Base-by-base conservation (phyloP, 2,797 vertebrate species). In the Sebastes melanostomus region DNA sequence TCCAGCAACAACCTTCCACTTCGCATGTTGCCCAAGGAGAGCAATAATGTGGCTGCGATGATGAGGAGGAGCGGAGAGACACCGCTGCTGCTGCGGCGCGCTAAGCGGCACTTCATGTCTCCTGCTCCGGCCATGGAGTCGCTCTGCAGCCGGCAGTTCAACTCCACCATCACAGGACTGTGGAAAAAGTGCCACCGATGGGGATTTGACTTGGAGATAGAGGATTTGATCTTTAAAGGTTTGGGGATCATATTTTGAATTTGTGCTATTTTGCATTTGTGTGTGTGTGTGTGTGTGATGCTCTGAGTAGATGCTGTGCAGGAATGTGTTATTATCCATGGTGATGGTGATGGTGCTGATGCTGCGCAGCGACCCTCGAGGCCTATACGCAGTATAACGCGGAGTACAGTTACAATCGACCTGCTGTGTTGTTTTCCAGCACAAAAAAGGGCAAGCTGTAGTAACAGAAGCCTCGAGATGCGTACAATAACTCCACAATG, bases 141-240 rank as follows among this genome's bases (percentile, higher is more conserved):
- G 29, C 96, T 96, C 86, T 97, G 97, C 95, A 96, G 94, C 93
- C 97, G 97, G 90, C 96, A 96, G 85, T 97, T 96, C 92, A 98
- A 98, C 94, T 98, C 97, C 77, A 97, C 97, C 78, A 93, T 96
- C 59, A 96, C 96, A 74, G 97, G 97, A 60, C 96, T 98, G 84
- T 98, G 97, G 97, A 96, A 95, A 78, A 97, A 95, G 94, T 98
- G 97, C 81, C 97, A 97, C 84, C 95, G 97, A 25, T 95, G 95
- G 69, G 97, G 96, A 3, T 98, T 96, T 83, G 97, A 98, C 89
- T 87, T 96, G 86, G 97, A 97, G 89, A 98, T 95, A 36, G 97
- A 98, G 91, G 97, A 97, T 90, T 93, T 97, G 65, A 97, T 97
- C 88, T 96, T 95, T 81, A 97, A 97, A 97, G 97, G 97, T 98